phyloP scores from a whole-genome alignment of 2,797 vertebrate species.

The Platalea minor region DNA sequence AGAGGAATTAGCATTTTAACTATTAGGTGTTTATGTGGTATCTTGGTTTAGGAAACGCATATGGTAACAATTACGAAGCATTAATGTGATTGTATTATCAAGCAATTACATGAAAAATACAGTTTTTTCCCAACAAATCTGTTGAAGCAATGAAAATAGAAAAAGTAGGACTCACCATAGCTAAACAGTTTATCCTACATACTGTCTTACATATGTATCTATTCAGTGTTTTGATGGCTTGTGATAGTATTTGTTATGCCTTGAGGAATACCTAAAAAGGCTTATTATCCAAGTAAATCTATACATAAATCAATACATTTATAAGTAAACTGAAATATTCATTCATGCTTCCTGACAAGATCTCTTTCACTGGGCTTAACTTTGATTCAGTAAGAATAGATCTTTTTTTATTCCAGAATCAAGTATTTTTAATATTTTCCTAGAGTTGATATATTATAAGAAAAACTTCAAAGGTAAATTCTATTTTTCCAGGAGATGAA shows the following conservation, averaged over 20 bases:
- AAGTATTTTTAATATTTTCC: background rate
- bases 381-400: background rate
- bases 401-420: background rate
- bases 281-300: background rate
- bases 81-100: background rate
- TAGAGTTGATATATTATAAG: background rate
- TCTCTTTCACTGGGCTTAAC: background rate
- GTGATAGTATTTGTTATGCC: background rate
- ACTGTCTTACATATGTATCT: background rate
- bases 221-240: background rate
- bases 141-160: background rate
- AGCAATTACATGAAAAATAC: background rate
- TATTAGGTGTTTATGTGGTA: background rate
- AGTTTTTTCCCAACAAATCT: background rate
- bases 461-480: background rate
- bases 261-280: background rate
- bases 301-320: background rate
- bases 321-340: background rate
- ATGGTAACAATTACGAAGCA: background rate
- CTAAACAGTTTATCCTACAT: background rate
- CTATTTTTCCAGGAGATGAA: background rate
- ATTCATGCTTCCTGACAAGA: background rate
- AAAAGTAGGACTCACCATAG: background rate
- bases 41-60: background rate
- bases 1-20: background rate